A percentile compares a stretch with the other conserved stretches of the same genome.
Conservation (phyloP, 2,113 vertebrate species). For the Macrotus californicus region DNA sequence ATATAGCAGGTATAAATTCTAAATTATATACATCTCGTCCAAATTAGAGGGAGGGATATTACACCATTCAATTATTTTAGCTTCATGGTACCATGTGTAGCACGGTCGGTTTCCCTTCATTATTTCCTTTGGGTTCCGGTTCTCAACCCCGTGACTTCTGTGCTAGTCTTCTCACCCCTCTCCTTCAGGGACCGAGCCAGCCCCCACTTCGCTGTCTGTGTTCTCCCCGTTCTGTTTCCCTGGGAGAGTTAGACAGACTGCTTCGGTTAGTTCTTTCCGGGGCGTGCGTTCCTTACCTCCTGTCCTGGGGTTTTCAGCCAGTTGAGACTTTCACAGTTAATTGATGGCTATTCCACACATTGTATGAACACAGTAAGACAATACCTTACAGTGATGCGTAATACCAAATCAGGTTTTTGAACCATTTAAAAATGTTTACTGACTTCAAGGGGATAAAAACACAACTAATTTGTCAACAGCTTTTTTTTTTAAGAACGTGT, state of each 20-base stretch:
- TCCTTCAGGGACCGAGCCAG: not conserved
- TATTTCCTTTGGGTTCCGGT: not conserved
- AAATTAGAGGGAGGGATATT: not conserved
- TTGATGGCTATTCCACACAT: conserved; percentile 25
- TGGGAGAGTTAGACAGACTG: not conserved
- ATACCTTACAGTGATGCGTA: conserved; percentile 31
- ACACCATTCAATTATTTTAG: not conserved
- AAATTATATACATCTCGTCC: not conserved
- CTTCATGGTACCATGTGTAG: not conserved
- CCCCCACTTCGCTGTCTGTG: not conserved
- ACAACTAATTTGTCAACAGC: not conserved
- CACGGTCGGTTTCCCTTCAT: not conserved
- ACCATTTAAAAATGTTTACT: conserved; percentile 22
- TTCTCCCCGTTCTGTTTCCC: not conserved
- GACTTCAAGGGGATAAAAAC: not conserved
- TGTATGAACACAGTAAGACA: conserved; percentile 51
- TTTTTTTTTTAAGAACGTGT: not conserved
- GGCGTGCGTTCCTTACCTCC: not conserved
- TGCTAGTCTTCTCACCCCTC: not conserved
- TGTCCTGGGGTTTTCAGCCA: not conserved
- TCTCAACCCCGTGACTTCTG: not conserved
- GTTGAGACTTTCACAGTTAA: conserved; percentile 29
- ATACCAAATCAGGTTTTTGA: not conserved
- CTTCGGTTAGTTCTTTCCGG: conserved; percentile 51
- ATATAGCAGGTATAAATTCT: not conserved